Conservation (phyloP, 2,113 vertebrate species). For the Oceanodroma tethys region DNA sequence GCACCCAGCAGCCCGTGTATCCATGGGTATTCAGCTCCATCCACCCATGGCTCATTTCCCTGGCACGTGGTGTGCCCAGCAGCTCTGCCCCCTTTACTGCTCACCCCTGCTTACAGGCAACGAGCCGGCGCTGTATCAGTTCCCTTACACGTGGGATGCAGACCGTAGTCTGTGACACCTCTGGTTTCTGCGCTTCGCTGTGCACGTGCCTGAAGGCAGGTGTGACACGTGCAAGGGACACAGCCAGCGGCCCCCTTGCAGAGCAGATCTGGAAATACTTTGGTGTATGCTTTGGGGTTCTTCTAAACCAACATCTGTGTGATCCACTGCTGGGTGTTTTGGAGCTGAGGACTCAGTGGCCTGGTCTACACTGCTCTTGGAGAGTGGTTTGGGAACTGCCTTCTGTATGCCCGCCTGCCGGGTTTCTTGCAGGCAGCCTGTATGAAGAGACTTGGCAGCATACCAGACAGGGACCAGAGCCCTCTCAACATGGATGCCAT, state of each 20-base stretch:
- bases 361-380: not conserved
- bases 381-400: not conserved
- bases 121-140: not conserved
- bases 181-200: not conserved
- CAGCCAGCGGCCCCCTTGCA: not conserved
- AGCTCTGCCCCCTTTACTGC: not conserved
- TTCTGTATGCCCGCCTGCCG: not conserved
- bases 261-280: not conserved
- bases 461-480: not conserved
- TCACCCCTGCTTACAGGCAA: not conserved
- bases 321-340: not conserved
- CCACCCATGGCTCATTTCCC: not conserved
- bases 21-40: rapidly evolving
- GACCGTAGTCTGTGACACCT: not conserved
- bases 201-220: not conserved
- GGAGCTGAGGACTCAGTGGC: not conserved
- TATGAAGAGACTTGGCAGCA: not conserved
- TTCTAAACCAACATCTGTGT: not conserved
- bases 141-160: not conserved
- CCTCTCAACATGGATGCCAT: not conserved
- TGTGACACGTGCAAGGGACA: too few species aligned
- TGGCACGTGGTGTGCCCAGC: not conserved
- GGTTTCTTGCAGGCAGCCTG: not conserved
- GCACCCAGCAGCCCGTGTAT: rapidly evolving
- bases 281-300: not conserved